phyloP scores from a whole-genome alignment of 2,888 invertebrate genomes.

The Andrena hattorfiana region DNA sequence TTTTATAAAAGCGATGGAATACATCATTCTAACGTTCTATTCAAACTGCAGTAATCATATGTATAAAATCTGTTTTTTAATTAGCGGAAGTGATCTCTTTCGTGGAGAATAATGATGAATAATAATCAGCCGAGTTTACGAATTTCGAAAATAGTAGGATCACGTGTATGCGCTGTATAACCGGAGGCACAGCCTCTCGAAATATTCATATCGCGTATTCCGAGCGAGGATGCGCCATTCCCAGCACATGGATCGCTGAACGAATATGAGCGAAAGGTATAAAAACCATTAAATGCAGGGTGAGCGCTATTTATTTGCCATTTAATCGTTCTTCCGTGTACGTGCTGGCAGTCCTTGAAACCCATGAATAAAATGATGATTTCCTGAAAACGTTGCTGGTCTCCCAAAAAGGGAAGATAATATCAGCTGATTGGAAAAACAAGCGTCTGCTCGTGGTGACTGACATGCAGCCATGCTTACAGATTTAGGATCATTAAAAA shows the following conservation, averaged over 20 bases:
- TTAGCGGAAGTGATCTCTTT: slow-evolving; percentile 20
- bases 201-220: slow-evolving; percentile 72
- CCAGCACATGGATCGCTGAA: slow-evolving; percentile 65
- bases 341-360: slow-evolving; percentile 43
- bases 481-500: too few species aligned
- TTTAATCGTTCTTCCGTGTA: slow-evolving; percentile 61
- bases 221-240: slow-evolving; percentile 55
- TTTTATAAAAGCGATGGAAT: neutral
- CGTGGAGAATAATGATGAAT: slow-evolving; percentile 22
- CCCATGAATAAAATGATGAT: slow-evolving; percentile 35
- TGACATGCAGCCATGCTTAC: too few species aligned
- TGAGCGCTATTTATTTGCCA: slow-evolving; percentile 68
- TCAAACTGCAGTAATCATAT: neutral
- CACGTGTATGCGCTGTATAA: slow-evolving; percentile 45
- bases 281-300: slow-evolving; percentile 67
- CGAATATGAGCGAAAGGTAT: slow-evolving; percentile 66
- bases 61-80: neutral
- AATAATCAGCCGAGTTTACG: slow-evolving; percentile 30
- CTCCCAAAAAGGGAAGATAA: neutral
- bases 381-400: neutral
- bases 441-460: too few species aligned
- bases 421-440: too few species aligned
- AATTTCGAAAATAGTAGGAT: slow-evolving; percentile 38
- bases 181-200: slow-evolving; percentile 53
- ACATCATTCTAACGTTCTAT: neutral